These are phyloP conservation scores for Bovichtus diacanthus DNA, from an alignment of 2,797 vertebrate genomes.

Conservation along the genomic window DNA sequence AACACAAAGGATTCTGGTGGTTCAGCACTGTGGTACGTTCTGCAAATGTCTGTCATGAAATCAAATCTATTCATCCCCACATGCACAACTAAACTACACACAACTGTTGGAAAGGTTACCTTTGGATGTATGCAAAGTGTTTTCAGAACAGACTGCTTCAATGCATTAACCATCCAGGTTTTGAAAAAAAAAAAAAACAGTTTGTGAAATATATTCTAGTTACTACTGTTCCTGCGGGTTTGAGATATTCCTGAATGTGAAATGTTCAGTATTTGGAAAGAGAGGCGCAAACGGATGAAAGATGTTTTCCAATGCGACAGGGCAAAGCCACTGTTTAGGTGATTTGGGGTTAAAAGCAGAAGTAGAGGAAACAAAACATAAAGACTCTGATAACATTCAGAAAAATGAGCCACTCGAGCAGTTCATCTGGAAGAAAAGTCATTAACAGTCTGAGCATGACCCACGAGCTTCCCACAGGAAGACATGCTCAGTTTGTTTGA, in stretches of 20 bases:
- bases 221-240: not conserved
- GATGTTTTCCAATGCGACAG: not conserved
- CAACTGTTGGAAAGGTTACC: not conserved
- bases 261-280: not conserved
- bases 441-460: constrained; percentile 33
- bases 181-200: not conserved
- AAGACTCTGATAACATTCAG: not conserved
- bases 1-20: not conserved
- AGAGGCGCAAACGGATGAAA: not conserved
- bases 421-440: constrained; percentile 14
- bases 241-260: not conserved
- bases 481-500: constrained; percentile 50
- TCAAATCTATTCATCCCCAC: not conserved
- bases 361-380: constrained; percentile 8
- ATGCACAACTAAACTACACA: not conserved
- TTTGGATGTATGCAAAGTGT: too few relatives aligned
- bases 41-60: not conserved
- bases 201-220: not conserved
- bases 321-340: not conserved
- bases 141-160: not conserved
- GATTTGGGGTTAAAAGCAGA: constrained; percentile 2
- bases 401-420: not conserved
- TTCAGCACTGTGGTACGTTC: not conserved
- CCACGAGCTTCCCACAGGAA: not conserved
- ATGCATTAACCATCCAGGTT: not conserved